Evolutionary conservation across 2,888 invertebrate species (phyloP), one percentile per base, ranked within the genome.

Genomic region (Heliconius sara): DNA sequence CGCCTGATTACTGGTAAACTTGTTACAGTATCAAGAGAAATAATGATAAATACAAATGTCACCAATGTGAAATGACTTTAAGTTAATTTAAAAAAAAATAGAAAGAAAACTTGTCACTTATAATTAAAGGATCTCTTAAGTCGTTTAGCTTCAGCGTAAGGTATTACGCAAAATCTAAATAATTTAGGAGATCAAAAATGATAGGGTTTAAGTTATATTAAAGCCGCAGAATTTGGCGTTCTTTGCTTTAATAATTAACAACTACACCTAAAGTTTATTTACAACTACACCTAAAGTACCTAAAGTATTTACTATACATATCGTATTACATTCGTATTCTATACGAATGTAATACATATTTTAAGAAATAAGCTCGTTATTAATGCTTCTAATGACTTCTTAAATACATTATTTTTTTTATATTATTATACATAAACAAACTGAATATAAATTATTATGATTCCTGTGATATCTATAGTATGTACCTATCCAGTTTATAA

Each of bases 21-120:
- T 88, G 93, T 92, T 91, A 87, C 89, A 86, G 87, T 87, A 85
- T 87, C 88, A 91, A 92, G 92, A 92, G 91, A 91, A 92, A 93
- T 92, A 92, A 91, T 93, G 91, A 92, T 92, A 91, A 88, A 90
- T 89, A 89, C 85, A 71, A 67, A 43, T 60, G 52, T 65, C 43
- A n/a, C 30, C 5, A 68, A 25, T 70, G 25, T 25, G 68, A 22
- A 68, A 68, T 13, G 25, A 63, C 13, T 68, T 67, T 30, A 43
- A 68, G 12, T 39, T 16, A 43, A 25, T 39, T 30, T 30, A 34
- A 34, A 34, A 34, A 30, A 34, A 34, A 34, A 34, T 34, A 34
- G 4, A 7, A 34, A 7, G 34, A 34, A 34, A 34, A 30, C 34
- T 34, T 34, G 4, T 0, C 34, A 34, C 6, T 34, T 34, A 34